Percentiles rank a stretch among this genome's conserved stretches.
Conservation (phyloP, 37 sponge, comb jelly and placozoan species). For the Eunapius fragilis region DNA sequence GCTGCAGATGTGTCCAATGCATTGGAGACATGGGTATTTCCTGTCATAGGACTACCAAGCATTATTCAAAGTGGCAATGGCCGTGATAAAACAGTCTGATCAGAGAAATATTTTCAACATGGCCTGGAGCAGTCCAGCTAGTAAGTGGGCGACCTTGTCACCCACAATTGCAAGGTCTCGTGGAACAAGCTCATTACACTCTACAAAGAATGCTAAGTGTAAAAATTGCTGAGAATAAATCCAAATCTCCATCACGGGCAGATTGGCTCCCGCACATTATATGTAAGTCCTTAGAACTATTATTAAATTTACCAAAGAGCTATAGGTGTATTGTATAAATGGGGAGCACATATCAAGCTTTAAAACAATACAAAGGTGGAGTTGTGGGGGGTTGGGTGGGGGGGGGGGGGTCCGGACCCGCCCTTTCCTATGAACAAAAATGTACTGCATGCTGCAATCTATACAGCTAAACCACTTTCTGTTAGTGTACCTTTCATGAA, state of each 20-base stretch:
- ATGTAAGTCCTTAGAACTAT: conserved; percentile 20
- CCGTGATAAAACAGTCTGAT: conserved; percentile 23
- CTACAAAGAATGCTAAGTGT: conserved; percentile 30
- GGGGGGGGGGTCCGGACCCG: too few relatives aligned
- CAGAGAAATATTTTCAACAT: neutral
- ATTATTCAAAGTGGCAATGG: conserved; percentile 41
- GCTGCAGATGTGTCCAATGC: conserved; percentile 6
- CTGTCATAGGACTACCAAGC: conserved; percentile 29
- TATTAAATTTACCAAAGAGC: neutral
- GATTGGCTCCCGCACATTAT: conserved; percentile 30
- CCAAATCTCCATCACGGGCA: conserved; percentile 12
- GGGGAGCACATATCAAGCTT: neutral
- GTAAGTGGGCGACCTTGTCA: conserved; percentile 52
- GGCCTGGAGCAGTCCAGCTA: conserved; percentile 24
- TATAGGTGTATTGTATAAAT: neutral
- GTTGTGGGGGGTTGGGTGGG: too few relatives aligned
- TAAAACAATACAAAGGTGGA: neutral
- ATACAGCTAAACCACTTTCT: too few relatives aligned
- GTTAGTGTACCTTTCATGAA: too few relatives aligned
- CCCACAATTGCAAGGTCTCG: conserved; percentile 33
- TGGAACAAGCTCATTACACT: conserved; percentile 41
- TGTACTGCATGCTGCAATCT: too few relatives aligned
- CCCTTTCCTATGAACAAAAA: too few relatives aligned
- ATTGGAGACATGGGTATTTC: conserved; percentile 11
- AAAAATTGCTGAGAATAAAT: conserved; percentile 8